A percentile compares a stretch with the other conserved stretches of the same genome.
These are phyloP conservation scores for Dinomys branickii DNA, from an alignment of 2,113 vertebrate genomes.

Conservation along the genomic window DNA sequence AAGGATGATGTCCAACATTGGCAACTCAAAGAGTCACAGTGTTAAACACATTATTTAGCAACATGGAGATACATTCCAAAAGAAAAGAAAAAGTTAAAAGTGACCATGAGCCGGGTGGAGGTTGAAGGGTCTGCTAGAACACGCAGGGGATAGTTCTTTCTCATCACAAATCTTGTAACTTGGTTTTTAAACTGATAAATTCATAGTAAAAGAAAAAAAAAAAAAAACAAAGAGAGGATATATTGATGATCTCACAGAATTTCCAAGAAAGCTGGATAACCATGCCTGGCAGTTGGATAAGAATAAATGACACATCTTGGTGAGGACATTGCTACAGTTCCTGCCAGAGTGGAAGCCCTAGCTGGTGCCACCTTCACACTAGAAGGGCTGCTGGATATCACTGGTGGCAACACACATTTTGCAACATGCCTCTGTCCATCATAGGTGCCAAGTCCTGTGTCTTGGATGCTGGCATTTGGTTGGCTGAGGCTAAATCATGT, in stretches of 20 bases:
- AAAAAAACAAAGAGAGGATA: neutral
- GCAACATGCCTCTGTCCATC: neutral
- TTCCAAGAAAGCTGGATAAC: neutral
- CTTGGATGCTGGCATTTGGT: neutral
- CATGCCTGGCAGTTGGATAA: neutral
- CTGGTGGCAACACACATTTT: fast-evolving
- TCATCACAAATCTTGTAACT: neutral
- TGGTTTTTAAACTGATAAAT: neutral
- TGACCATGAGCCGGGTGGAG: neutral
- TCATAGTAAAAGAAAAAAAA: neutral
- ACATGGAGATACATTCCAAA: neutral
- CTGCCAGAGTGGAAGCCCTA: neutral
- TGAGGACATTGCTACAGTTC: neutral
- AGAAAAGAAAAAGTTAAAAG: slow-evolving; percentile 3
- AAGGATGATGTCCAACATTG: neutral
- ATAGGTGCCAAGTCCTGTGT: too few relatives aligned
- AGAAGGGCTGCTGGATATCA: too few relatives aligned
- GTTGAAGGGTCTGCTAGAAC: neutral
- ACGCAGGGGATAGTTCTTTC: neutral
- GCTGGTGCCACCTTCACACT: neutral
- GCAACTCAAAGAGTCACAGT: neutral
- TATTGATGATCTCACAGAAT: neutral
- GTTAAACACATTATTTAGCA: neutral
- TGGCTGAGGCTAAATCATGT: neutral
- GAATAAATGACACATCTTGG: neutral